phyloP scores from a whole-genome alignment of 2,113 vertebrate genomes.

The Oxyura jamaicensis region DNA sequence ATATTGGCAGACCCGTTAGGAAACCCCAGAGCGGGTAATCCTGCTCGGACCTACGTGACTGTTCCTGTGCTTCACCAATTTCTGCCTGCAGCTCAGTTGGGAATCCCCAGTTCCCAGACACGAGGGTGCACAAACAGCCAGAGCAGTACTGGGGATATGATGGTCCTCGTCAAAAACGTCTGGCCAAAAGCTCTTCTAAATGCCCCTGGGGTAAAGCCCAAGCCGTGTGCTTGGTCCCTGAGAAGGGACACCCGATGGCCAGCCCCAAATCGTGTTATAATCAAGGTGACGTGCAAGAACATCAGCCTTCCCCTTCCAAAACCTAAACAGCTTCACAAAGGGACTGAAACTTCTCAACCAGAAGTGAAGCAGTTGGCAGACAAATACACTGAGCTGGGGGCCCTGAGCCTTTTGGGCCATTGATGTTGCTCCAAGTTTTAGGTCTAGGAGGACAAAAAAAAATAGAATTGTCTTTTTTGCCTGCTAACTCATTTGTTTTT shows the following conservation, averaged over 20 bases:
- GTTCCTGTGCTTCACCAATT: too few species aligned
- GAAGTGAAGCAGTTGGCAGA: neutral
- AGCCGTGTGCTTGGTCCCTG: neutral
- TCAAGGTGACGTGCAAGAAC: neutral
- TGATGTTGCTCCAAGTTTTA: neutral
- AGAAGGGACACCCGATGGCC: too few species aligned
- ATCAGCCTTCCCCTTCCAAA: neutral
- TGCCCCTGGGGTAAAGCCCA: neutral
- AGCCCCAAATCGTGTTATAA: fast-evolving
- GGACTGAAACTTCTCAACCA: neutral
- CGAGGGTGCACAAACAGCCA: too few species aligned
- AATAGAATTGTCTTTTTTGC: neutral
- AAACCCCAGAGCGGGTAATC: too few species aligned
- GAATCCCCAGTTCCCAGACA: too few species aligned
- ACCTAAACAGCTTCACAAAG: neutral
- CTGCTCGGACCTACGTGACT: too few species aligned
- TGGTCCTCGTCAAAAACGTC: neutral
- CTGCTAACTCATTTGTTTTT: neutral
- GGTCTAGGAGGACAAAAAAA: neutral
- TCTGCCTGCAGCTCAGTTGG: too few species aligned
- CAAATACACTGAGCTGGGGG: neutral
- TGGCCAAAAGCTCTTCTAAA: neutral
- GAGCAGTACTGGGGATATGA: too few species aligned
- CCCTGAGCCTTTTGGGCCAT: neutral
- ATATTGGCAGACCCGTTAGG: too few species aligned